Evolutionary conservation across 2,113 vertebrate genomes (phyloP).

Genomic region (Podiceps cristatus): DNA sequence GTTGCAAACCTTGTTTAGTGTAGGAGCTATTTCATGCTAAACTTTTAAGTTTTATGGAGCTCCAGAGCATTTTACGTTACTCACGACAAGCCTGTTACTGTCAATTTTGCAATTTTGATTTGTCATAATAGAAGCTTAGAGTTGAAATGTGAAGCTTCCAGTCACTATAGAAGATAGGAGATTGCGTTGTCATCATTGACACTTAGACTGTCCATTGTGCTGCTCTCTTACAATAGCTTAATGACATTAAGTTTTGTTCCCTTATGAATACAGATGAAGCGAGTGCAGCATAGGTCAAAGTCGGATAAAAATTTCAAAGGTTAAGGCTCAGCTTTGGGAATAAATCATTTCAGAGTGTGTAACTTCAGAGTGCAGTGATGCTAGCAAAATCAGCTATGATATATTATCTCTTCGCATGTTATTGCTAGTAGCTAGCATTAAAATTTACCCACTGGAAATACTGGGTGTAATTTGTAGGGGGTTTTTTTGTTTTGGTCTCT

Average conservation of each 20-base stretch:
- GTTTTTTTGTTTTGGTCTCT: background rate
- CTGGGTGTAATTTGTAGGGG: background rate
- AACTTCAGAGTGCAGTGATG: background rate
- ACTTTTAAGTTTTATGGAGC: background rate
- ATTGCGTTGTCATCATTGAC: background rate
- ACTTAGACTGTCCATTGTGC: background rate
- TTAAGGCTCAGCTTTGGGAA: background rate
- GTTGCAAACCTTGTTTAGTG: background rate
- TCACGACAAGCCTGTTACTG: background rate
- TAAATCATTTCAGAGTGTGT: background rate
- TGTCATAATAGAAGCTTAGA: background rate
- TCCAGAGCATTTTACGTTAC: background rate
- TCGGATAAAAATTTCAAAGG: background rate
- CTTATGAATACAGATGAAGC: background rate
- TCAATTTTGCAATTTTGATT: background rate
- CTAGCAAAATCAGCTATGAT: background rate
- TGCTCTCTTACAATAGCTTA: background rate
- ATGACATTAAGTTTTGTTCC: background rate
- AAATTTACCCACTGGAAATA: background rate
- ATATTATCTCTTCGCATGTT: background rate
- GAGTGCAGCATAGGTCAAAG: background rate
- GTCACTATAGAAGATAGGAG: rapidly evolving
- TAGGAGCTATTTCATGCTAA: background rate
- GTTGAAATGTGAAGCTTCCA: background rate
- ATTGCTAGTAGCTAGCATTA: background rate